Evolutionary conservation across 2,113 vertebrate genomes (phyloP), one percentile per base, ranked within the genome.

Genomic region (Cephalopholis sonnerati): DNA sequence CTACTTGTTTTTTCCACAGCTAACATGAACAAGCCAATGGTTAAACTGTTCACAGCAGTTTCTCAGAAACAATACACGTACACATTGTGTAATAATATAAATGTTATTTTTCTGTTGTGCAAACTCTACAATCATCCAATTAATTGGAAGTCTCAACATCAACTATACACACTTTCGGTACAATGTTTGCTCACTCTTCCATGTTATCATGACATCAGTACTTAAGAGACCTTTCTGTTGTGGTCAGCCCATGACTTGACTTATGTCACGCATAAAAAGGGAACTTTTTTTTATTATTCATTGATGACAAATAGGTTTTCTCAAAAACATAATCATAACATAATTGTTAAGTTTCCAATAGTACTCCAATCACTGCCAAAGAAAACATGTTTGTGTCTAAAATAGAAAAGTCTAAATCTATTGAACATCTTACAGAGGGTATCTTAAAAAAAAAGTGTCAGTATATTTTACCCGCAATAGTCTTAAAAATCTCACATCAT

Each of bases 141-240:
- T 87, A n/a, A 67, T n/a, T 55, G 62, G 20, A 27, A 32, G 50
- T 20, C n/a, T 29, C 3, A 4, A 44, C 53, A 8, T 51, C n/a
- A n/a, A 50, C 0, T 1, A 63, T 17, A 44, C 9, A 6, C 9
- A 53, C 9, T 64, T 57, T 51, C 4, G 4, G 41, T 29, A 8
- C 4, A 2, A 10, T 73, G 44, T 75, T 87, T 86, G 44, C 2
- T 50, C 15, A 68, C 46, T 81, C 69, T 20, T 66, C 25, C 25
- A 25, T 0, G 53, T 81, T 75, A 32, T 36, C 76, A 87, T 81
- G 36, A 72, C 64, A 75, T 62, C 27, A 46, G 32, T 15, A 81
- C n/a, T 51, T 48, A 59, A 32, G 18, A 69, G 77, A 87, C 5
- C 2, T 8, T 12, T 48, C 27, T 36, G 48, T 2, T 69, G 55